A percentile compares a stretch with the other conserved stretches of the same genome.
Evolutionary conservation across 2,888 invertebrate genomes (phyloP).

Genomic region (Cephonodes hylas): DNA sequence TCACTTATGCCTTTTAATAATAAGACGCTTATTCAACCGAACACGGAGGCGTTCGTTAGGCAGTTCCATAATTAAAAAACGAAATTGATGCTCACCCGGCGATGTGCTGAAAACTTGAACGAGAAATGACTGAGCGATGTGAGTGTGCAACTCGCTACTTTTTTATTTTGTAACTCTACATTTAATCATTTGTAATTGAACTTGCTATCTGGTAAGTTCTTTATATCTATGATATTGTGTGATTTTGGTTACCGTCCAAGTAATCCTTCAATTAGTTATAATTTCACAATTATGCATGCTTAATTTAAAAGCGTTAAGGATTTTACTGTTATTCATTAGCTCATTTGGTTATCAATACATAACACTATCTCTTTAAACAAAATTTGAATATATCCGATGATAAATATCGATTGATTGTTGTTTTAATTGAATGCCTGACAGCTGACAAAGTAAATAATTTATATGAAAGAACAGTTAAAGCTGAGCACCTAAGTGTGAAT

Average conservation of each 20-base stretch:
- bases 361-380: neutral
- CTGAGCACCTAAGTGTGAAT: neutral
- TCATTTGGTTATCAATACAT: neutral
- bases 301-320: neutral
- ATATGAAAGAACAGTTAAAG: neutral
- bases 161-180: conserved; percentile 17
- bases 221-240: neutral
- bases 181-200: neutral
- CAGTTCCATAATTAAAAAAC: conserved; percentile 24
- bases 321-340: neutral
- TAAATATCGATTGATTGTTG: neutral
- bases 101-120: conserved; percentile 61
- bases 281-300: too few relatives aligned
- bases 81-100: conserved; percentile 55
- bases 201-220: neutral
- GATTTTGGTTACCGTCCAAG: neutral
- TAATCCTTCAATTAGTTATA: neutral
- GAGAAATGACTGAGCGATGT: conserved; percentile 45
- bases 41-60: conserved; percentile 23
- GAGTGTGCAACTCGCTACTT: conserved; percentile 30
- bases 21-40: neutral
- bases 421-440: neutral
- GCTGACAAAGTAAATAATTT: neutral
- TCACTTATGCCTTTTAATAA: conserved; percentile 12
- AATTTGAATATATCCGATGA: neutral